Conservation (phyloP, 2,888 invertebrate species). For the Acleris literana region DNA sequence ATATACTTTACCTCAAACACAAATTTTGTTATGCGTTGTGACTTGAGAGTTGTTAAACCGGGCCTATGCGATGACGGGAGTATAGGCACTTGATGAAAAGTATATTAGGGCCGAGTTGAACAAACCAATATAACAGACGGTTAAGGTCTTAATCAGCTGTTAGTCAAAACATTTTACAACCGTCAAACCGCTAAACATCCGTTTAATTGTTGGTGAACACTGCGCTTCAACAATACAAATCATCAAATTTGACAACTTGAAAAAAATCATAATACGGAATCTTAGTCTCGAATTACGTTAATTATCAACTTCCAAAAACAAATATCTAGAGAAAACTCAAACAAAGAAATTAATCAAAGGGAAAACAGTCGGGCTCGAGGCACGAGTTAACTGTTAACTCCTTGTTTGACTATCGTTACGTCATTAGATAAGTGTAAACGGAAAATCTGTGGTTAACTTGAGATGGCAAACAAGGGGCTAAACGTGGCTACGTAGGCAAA, state of each 20-base stretch:
- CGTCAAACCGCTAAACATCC: too few species aligned
- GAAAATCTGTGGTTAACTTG: conserved; percentile 12
- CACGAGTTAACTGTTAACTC: conserved; percentile 28
- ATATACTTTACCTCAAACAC: too few species aligned
- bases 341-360: conserved; percentile 29
- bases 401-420: conserved; percentile 32
- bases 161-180: too few species aligned
- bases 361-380: conserved; percentile 21
- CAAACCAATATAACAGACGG: too few species aligned
- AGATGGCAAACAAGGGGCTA: conserved; percentile 15
- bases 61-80: too few species aligned
- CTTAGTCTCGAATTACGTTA: conserved; percentile 20
- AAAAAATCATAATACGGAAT: not conserved
- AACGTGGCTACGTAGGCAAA: not conserved
- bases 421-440: conserved; percentile 30
- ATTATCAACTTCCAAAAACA: conserved; percentile 22
- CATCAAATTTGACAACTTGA: not conserved
- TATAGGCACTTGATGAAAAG: too few species aligned
- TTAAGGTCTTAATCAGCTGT: too few species aligned
- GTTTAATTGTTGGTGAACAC: too few species aligned
- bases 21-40: too few species aligned
- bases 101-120: too few species aligned
- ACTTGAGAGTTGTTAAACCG: too few species aligned
- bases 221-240: too few species aligned
- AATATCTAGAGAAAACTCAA: conserved; percentile 27